These are phyloP conservation scores for Quiscalus mexicanus DNA, from an alignment of 2,113 vertebrate genomes.

Conservation along the genomic window DNA sequence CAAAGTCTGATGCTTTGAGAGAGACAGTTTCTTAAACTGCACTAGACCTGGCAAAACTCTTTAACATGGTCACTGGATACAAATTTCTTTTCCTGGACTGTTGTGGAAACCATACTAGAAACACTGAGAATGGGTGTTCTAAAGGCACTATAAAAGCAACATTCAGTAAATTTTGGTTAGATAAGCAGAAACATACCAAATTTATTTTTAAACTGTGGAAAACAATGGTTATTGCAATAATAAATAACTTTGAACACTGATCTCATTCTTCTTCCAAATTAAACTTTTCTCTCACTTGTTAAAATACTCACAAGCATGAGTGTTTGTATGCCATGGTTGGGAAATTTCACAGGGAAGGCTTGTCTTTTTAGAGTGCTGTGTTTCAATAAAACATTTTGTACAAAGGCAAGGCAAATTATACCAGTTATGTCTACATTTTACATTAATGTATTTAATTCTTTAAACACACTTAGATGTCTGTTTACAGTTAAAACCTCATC, in stretches of 20 bases:
- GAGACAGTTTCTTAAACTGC: conserved; percentile 6
- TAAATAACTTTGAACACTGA: not conserved
- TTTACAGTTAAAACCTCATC: not conserved
- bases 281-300: not conserved
- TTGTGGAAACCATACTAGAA: conserved; percentile 59
- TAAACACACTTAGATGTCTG: not conserved
- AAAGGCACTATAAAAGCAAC: conserved; percentile 19
- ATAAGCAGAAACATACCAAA: conserved; percentile 23
- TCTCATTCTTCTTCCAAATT: not conserved
- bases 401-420: not conserved
- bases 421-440: not conserved
- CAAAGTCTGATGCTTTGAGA: not conserved
- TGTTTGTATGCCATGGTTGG: not conserved
- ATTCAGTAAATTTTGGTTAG: not conserved
- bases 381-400: not conserved
- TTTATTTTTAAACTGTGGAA: not conserved
- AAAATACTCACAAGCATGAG: not conserved
- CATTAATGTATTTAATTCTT: not conserved
- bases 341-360: not conserved
- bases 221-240: not conserved
- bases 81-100: conserved; percentile 17
- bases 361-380: not conserved
- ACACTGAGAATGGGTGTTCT: not conserved
- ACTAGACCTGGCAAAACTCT: conserved; percentile 16
- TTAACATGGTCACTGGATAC: not conserved